Conservation (phyloP, 1,140 invertebrate species). For the Drosophila grimshawi region DNA sequence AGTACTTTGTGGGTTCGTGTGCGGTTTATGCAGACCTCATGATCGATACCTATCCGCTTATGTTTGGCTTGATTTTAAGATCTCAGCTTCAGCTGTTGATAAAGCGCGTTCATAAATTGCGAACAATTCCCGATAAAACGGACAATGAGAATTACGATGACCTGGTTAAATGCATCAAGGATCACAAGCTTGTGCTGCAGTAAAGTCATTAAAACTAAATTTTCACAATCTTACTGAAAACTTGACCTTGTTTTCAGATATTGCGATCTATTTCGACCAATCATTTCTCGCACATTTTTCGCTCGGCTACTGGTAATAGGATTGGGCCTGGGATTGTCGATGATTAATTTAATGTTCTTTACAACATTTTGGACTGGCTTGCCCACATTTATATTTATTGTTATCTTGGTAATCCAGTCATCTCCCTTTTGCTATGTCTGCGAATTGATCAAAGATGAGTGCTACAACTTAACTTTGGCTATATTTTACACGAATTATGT, state of each 20-base stretch:
- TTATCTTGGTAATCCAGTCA: conserved; percentile 28
- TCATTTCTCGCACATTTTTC: conserved; percentile 44
- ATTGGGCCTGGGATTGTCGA: conserved; percentile 25
- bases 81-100: conserved; percentile 31
- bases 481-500: conserved; percentile 53
- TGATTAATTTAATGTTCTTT: conserved; percentile 53
- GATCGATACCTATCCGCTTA: conserved; percentile 32
- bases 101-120: conserved; percentile 16
- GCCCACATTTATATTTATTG: conserved; percentile 18
- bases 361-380: conserved; percentile 33
- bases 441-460: conserved; percentile 38
- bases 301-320: conserved; percentile 48
- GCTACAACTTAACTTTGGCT: conserved; percentile 8
- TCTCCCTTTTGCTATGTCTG: conserved; percentile 55
- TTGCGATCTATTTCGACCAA: conserved; percentile 21
- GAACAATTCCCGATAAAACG: conserved; percentile 17
- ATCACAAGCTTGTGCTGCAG: conserved; percentile 42
- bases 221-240: too few species aligned
- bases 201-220: not conserved
- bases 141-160: conserved; percentile 19
- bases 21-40: conserved; percentile 5
- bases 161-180: conserved; percentile 40
- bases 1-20: not conserved
- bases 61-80: conserved; percentile 33
- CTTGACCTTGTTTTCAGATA: conserved; percentile 10